Conservation (phyloP, 2,888 invertebrate species). For the Standfussiana lucernea region DNA sequence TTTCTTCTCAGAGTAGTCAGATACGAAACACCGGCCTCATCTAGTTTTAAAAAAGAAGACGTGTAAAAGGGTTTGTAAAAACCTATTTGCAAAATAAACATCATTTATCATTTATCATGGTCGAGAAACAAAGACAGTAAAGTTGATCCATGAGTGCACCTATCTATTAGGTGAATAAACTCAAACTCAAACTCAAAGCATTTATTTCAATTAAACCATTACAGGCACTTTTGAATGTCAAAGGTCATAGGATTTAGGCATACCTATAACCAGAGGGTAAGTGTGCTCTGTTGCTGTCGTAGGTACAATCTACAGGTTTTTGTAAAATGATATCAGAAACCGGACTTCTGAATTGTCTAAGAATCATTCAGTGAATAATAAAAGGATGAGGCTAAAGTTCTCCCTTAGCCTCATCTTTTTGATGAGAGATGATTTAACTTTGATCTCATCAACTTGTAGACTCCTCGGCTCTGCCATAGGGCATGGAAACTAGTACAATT, state of each 20-base stretch:
- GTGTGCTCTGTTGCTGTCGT: too few relatives aligned
- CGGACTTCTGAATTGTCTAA: not conserved
- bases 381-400: not conserved
- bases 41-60: too few relatives aligned
- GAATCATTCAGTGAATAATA: not conserved
- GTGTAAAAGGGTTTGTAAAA: too few relatives aligned
- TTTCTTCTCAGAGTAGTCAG: too few relatives aligned
- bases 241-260: too few relatives aligned
- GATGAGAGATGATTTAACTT: not conserved
- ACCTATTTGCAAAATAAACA: too few relatives aligned
- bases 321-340: not conserved
- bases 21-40: too few relatives aligned
- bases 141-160: not conserved
- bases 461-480: not conserved
- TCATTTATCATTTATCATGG: too few relatives aligned
- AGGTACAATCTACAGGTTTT: not conserved
- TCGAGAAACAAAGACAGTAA: not conserved
- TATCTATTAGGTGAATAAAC: not conserved
- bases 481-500: not conserved
- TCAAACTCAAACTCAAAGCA: too few relatives aligned
- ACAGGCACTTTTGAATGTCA: too few relatives aligned
- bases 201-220: too few relatives aligned
- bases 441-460: not conserved
- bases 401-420: too few relatives aligned
- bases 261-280: constrained; percentile 1